A percentile compares a stretch with the other conserved stretches of the same genome.
Conservation (phyloP, 2,888 invertebrate species). For the Agapostemon virescens region DNA sequence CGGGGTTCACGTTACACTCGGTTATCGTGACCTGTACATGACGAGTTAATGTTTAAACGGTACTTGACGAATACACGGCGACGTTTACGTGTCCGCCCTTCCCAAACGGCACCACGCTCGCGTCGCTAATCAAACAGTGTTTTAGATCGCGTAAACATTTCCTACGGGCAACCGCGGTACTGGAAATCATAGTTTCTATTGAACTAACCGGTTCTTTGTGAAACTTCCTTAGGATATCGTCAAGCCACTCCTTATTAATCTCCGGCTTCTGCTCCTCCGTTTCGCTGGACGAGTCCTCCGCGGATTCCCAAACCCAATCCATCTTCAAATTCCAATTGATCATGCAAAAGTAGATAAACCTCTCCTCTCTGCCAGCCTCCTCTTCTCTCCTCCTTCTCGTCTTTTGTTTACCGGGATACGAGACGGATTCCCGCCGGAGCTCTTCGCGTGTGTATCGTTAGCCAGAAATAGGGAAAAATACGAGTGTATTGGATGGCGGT, state of each 20-base stretch:
- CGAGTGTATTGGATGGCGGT: background rate
- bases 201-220: slow-evolving; percentile 74
- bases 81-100: slow-evolving; percentile 12
- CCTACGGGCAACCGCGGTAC: slow-evolving; percentile 28
- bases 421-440: background rate
- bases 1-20: slow-evolving; percentile 83
- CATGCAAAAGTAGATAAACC: slow-evolving; percentile 74
- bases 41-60: slow-evolving; percentile 38
- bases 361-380: background rate
- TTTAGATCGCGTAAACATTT: slow-evolving; percentile 31
- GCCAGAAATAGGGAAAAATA: background rate
- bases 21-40: slow-evolving; percentile 77
- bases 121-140: slow-evolving; percentile 23
- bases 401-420: slow-evolving; percentile 30
- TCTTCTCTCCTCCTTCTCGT: slow-evolving; percentile 7
- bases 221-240: slow-evolving; percentile 81
- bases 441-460: slow-evolving; percentile 14
- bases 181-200: slow-evolving; percentile 41
- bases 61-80: slow-evolving; percentile 7
- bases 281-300: slow-evolving; percentile 78
- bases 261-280: slow-evolving; percentile 82
- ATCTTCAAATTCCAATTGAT: slow-evolving; percentile 81
- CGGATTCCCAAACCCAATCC: slow-evolving; percentile 82
- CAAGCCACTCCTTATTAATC: slow-evolving; percentile 83
- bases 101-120: slow-evolving; percentile 14